Evolutionary conservation across 2,888 invertebrate genomes (phyloP).

Genomic region (Papilio gigon): DNA sequence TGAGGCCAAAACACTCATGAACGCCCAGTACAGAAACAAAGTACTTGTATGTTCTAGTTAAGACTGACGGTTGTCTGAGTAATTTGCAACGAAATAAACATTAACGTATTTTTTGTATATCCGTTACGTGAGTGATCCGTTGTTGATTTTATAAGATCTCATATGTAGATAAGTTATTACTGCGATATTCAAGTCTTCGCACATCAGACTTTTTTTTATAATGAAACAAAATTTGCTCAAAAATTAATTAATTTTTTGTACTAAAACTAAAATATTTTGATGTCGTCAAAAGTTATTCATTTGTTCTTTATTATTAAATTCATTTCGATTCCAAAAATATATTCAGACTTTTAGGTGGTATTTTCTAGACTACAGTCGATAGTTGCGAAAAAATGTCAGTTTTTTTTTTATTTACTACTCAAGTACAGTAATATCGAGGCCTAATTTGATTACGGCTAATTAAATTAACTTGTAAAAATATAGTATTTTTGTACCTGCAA

Average conservation of each 20-base stretch:
- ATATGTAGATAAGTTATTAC: not conserved
- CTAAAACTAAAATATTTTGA: not conserved
- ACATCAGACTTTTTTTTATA: not conserved
- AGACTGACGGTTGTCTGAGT: not conserved
- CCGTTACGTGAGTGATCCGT: too few relatives aligned
- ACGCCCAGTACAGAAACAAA: not conserved
- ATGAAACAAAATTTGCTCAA: not conserved
- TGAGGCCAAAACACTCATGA: not conserved
- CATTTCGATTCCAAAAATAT: too few relatives aligned
- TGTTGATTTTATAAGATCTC: slow-evolving; percentile 3
- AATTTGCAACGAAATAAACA: not conserved
- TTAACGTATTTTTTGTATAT: not conserved
- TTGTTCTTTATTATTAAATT: not conserved
- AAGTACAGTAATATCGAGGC: not conserved
- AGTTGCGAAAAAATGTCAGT: too few relatives aligned
- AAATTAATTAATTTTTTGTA: not conserved
- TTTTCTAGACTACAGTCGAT: not conserved
- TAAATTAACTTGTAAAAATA: not conserved
- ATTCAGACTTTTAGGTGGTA: too few relatives aligned
- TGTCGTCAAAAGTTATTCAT: not conserved
- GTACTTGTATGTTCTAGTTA: not conserved
- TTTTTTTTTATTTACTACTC: not conserved
- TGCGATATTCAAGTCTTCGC: not conserved
- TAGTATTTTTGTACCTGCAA: not conserved
- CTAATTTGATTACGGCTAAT: not conserved